Percentiles rank a stretch among this genome's conserved stretches.
Evolutionary conservation across 2,797 vertebrate genomes (phyloP).

Genomic region (Coracias cyanogaster): DNA sequence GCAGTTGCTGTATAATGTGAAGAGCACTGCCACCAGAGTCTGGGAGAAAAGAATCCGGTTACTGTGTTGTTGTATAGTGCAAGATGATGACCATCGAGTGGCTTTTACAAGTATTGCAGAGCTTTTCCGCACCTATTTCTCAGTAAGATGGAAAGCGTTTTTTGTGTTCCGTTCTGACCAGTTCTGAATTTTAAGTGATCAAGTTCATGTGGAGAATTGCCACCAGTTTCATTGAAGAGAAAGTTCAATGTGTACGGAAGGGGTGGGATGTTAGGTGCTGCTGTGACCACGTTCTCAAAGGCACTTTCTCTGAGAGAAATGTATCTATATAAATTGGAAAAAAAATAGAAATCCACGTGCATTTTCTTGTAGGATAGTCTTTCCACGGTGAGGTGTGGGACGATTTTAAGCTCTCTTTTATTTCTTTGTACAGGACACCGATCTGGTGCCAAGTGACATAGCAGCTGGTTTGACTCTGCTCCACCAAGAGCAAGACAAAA

Average conservation of each 20-base stretch:
- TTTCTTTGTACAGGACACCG: conserved; percentile 88
- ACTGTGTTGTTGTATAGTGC: conserved; percentile 92
- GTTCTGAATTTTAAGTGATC: not conserved
- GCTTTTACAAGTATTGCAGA: conserved; percentile 92
- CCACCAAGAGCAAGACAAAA: conserved; percentile 94
- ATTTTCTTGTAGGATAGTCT: not conserved
- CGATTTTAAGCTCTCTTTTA: not conserved
- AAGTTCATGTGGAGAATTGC: not conserved
- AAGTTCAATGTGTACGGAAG: not conserved
- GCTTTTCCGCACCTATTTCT: conserved; percentile 91
- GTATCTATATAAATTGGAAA: not conserved
- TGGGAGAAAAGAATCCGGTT: conserved; percentile 93
- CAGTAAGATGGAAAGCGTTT: conserved; percentile 77
- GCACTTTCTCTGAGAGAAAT: not conserved
- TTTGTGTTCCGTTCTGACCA: not conserved
- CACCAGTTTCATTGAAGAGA: not conserved
- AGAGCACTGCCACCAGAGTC: conserved; percentile 87
- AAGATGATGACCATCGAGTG: conserved; percentile 88
- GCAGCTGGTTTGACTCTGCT: conserved; percentile 94
- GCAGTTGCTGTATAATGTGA: conserved; percentile 89
- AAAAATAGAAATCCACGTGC: not conserved
- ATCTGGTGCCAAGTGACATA: conserved; percentile 95
- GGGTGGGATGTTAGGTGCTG: not conserved
- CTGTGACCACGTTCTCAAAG: not conserved
- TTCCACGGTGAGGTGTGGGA: fast-evolving